Percentiles rank a stretch among this genome's conserved stretches.
phyloP scores from a whole-genome alignment of 2,113 vertebrate genomes.

The Microcebus jonahi region DNA sequence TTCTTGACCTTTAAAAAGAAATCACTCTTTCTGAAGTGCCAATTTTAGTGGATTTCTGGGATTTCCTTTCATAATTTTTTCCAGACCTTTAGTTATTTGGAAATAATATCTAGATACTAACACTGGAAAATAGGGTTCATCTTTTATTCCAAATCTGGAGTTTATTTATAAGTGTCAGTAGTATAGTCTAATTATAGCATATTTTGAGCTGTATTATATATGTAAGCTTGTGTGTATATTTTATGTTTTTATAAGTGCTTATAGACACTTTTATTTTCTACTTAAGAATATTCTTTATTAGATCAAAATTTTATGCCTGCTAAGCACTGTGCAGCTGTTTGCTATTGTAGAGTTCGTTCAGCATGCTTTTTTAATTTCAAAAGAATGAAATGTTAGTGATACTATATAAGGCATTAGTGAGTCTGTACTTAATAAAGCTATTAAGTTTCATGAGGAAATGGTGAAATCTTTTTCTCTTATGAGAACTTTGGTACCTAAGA shows the following conservation, averaged over 20 bases:
- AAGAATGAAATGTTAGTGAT: slow-evolving; percentile 26
- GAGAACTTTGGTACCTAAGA: slow-evolving; percentile 68
- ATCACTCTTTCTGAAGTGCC: not conserved
- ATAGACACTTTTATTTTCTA: not conserved
- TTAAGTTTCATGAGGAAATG: slow-evolving; percentile 65
- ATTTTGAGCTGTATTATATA: not conserved
- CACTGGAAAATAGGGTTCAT: not conserved
- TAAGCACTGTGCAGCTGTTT: not conserved
- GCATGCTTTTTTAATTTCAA: slow-evolving; percentile 9
- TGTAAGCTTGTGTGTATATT: not conserved
- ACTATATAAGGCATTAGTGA: slow-evolving; percentile 15
- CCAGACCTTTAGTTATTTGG: slow-evolving; percentile 47
- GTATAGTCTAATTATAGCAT: not conserved
- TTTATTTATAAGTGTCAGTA: not conserved
- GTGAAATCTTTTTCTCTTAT: slow-evolving; percentile 48
- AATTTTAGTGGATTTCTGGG: slow-evolving; percentile 33
- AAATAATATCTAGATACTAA: not conserved
- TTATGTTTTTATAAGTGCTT: slow-evolving; percentile 1
- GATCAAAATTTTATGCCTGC: not conserved
- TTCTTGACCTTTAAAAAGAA: slow-evolving; percentile 47
- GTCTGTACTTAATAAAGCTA: not conserved
- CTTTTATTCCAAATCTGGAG: slow-evolving; percentile 11
- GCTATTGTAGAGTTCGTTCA: not conserved
- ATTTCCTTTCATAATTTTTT: slow-evolving; percentile 11
- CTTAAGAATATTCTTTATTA: not conserved